These are phyloP conservation scores for Hemibagrus guttatus DNA, from an alignment of 2,797 vertebrate genomes.

Conservation along the genomic window DNA sequence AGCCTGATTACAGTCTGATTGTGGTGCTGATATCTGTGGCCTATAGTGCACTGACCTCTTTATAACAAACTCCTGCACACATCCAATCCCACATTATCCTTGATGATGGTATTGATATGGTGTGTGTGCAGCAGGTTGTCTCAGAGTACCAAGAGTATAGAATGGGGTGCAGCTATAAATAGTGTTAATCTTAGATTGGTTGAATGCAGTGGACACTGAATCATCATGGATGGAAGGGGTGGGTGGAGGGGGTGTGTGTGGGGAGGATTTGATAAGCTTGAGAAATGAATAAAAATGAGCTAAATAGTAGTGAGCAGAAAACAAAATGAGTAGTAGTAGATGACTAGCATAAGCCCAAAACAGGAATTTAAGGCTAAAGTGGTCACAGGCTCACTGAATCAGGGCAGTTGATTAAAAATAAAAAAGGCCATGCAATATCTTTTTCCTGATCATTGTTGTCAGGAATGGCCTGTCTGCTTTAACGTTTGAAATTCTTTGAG, in stretches of 20 bases:
- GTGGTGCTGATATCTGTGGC: slow-evolving; percentile 1
- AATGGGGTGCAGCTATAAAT: neutral
- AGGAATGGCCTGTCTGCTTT: neutral
- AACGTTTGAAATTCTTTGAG: neutral
- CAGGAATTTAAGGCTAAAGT: neutral
- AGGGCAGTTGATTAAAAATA: neutral
- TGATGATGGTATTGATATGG: slow-evolving; percentile 1
- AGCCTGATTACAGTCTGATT: slow-evolving; percentile 32
- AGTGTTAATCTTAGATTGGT: neutral
- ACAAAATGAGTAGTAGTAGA: neutral
- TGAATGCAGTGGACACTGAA: neutral
- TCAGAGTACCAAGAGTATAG: neutral
- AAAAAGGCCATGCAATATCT: neutral
- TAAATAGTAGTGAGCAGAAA: neutral
- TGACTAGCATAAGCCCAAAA: neutral
- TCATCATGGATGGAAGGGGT: neutral
- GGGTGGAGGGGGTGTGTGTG: neutral
- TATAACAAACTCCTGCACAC: slow-evolving; percentile 19
- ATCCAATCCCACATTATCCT: slow-evolving; percentile 20
- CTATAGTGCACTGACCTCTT: slow-evolving; percentile 22
- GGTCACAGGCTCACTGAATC: neutral
- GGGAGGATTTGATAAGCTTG: neutral
- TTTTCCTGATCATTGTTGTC: too few relatives aligned
- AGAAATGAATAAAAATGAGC: neutral
- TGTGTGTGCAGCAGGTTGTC: neutral